These are phyloP conservation scores for Drosophila anomalata DNA, from an alignment of 2,888 invertebrate species.

Conservation along the genomic window DNA sequence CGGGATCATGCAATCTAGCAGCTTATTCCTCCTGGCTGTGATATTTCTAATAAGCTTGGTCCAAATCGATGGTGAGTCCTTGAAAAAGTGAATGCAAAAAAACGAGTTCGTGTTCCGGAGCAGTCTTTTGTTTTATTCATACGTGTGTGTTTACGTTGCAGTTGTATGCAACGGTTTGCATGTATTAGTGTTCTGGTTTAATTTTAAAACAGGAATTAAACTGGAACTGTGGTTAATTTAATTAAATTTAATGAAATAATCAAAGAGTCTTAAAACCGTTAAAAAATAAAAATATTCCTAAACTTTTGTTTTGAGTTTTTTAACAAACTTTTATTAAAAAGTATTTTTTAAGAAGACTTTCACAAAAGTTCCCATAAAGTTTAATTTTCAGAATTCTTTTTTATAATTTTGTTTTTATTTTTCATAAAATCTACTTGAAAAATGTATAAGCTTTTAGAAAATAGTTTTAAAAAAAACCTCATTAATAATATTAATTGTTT, in stretches of 20 bases:
- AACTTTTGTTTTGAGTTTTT: no score
- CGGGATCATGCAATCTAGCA: slow-evolving; percentile 22
- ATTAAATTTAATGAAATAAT: no score
- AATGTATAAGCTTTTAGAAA: not conserved
- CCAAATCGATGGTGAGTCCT: slow-evolving; percentile 25
- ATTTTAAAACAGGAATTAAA: slow-evolving; percentile 5
- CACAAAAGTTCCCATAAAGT: no score
- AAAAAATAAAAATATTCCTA: no score
- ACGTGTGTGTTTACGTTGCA: slow-evolving; percentile 20
- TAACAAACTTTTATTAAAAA: no score
- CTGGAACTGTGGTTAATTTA: no score
- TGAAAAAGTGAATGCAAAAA: not conserved
- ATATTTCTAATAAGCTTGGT: slow-evolving; percentile 26
- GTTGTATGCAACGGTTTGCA: not conserved
- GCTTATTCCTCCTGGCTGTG: slow-evolving; percentile 29
- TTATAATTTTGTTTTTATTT: no score
- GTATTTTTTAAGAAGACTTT: no score
- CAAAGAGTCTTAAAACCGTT: no score
- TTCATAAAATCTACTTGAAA: not conserved
- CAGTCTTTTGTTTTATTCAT: slow-evolving; percentile 32
- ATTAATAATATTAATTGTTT: not conserved
- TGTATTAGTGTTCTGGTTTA: slow-evolving; percentile 7
- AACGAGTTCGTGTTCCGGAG: slow-evolving; percentile 30
- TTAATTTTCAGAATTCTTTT: no score
- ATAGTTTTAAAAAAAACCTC: not conserved